These are phyloP conservation scores for Psix sp. DNA, from an alignment of 1,140 invertebrate genomes.

Conservation along the genomic window DNA sequence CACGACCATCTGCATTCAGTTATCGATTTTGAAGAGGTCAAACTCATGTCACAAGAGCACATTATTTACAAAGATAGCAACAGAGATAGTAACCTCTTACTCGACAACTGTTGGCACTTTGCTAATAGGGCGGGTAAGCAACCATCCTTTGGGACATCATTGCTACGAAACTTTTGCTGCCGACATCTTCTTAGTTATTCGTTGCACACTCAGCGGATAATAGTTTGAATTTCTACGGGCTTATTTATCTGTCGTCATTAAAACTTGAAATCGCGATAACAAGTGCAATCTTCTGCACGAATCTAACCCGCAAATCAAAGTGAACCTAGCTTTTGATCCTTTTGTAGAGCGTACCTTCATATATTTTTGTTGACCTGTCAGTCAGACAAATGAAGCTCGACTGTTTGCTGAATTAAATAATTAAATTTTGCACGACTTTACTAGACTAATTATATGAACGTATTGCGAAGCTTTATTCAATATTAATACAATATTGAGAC, in stretches of 20 bases:
- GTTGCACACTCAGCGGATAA: neutral
- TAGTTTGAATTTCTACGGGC: neutral
- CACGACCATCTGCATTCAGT: slow-evolving; percentile 22
- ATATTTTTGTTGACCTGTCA: too few species aligned
- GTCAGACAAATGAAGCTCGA: too few species aligned
- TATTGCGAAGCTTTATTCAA: slow-evolving; percentile 36
- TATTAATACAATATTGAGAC: slow-evolving; percentile 37
- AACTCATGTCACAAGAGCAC: slow-evolving; percentile 19
- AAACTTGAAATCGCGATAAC: slow-evolving; percentile 7
- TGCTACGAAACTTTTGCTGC: neutral
- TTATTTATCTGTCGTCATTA: slow-evolving; percentile 12
- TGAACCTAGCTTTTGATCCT: slow-evolving; percentile 12
- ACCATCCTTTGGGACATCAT: too few species aligned
- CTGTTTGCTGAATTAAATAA: too few species aligned
- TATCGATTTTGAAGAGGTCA: slow-evolving; percentile 40
- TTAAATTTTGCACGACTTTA: too few species aligned
- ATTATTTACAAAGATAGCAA: slow-evolving; percentile 37
- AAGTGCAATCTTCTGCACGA: neutral
- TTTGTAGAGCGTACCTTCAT: neutral
- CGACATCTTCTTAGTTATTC: slow-evolving; percentile 7
- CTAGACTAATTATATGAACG: slow-evolving; percentile 18
- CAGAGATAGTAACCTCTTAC: slow-evolving; percentile 3
- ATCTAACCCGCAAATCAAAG: neutral
- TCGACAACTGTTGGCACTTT: neutral
- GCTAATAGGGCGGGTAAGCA: too few species aligned